Base-by-base conservation (phyloP, 2,113 vertebrate species). In the Mormyrus lacerda region DNA sequence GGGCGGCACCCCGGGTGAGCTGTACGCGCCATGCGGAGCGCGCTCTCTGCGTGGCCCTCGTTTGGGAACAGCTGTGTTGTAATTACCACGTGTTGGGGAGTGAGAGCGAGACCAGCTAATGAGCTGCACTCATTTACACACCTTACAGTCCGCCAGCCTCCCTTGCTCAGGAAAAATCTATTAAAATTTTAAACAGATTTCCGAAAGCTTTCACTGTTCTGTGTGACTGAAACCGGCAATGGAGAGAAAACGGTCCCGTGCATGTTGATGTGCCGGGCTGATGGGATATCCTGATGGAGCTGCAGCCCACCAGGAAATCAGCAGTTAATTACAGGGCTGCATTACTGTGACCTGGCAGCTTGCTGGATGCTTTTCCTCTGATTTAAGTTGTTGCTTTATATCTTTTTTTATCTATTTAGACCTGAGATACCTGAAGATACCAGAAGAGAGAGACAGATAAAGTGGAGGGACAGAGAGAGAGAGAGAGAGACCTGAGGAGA, bases 101-200 rank as follows among this genome's bases (percentile, higher is more conserved):
- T 79, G 85, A 79, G 11, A 87, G 85, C n/a, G 84, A 31, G 35
- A 58, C 42, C 83, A 76, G 48, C 69, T 87, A 87, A 53, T 73
- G 61, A 24, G 44, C 27, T 69, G 47, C 65, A 85, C 55, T 85
- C 82, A 89, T 89, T 87, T 89, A 69, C 85, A 89, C 58, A 73
- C 83, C 84, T 85, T 58, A 48, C 58, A 86, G 84, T 44, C 21
- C 13, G 15, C 9, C 17, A 19, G 11, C 83, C 35, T 44, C 58
- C 61, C 45, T 1, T 1, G 31, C 84, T 87, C 48, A 61, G 82
- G 31, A 73, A 87, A 87, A 89, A 73, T 48, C 58, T 89, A 89
- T 86, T 89, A 69, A 87, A 87, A 89, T 89, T 89, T 65, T 50
- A 69, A 89, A 85, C 82, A 86, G 89, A 73, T 89, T 89, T 51